Base-by-base conservation (phyloP, 1,140 invertebrate genomes). In the Procambarus clarkii region DNA sequence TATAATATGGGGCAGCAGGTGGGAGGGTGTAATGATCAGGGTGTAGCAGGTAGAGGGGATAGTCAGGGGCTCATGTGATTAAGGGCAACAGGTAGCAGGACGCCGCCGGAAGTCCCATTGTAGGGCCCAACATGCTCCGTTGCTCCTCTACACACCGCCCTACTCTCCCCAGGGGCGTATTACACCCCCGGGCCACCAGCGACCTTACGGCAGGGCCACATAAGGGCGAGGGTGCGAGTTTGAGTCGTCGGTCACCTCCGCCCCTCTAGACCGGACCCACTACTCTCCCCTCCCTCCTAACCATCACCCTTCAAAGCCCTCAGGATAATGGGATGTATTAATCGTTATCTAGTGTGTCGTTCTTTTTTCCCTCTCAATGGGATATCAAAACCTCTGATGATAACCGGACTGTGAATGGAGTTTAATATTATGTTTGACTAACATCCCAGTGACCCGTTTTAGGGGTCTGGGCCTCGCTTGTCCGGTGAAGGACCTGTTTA, bases 131-230 rank as follows among this genome's bases (percentile, higher is more conserved):
- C 94, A 94, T 46, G 94, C 95, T 48, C 94, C 94, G 94, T 94
- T 95, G 93, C 94, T 95, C 79, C 94, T 94, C 80, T 94, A 94
- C 80, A 94, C 95, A 84, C 95, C 95, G 86, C 78, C 92, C 48
- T 94, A 95, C 93, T 95, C 93, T 93, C 94, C 96, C 94, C 96
- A 96, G 95, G 34, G 94, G 74, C 96, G 95, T 94, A 95, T 95
- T 58, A 95, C 95, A 13, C 97, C 96, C 34, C 94, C 95, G 96
- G 77, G 94, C 95, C 92, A 91, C 44, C 71, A 60, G 21, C 77
- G 44, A 83, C 93, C 74, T 45, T 89, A 44, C 3, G 34, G 54
- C 87, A 4, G 24, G 46, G 21, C 45, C 44, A 69, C 88, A 44
- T 34, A 81, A 34, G 76, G 82, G 76, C 58, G 71, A 45, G 46